Evolutionary conservation across 2,113 vertebrate species (phyloP).

Genomic region (Cisticola juncidis): DNA sequence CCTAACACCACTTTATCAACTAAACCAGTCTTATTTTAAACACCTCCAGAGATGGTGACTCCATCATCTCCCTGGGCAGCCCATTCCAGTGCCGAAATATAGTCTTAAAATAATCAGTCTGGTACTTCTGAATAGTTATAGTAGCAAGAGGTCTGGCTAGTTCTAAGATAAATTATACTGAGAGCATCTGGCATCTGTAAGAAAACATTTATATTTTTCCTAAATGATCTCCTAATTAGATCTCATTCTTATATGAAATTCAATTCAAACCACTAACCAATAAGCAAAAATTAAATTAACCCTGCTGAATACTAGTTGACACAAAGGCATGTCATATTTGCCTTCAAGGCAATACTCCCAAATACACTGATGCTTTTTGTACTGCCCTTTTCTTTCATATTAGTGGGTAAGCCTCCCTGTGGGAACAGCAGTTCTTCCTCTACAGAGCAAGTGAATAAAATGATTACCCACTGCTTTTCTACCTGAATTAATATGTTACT

Average conservation of each 20-base stretch:
- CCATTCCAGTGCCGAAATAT: not conserved
- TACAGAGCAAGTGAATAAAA: not conserved
- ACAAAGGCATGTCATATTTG: not conserved
- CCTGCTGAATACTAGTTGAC: not conserved
- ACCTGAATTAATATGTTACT: not conserved
- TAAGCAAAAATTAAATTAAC: not conserved
- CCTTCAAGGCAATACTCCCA: not conserved
- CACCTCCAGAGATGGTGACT: not conserved
- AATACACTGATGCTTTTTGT: not conserved
- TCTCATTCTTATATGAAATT: not conserved
- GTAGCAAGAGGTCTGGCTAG: not conserved
- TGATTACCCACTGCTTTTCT: not conserved
- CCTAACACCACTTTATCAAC: not conserved
- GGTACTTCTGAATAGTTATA: not conserved
- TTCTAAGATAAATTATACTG: not conserved
- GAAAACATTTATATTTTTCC: not conserved
- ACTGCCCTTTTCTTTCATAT: not conserved
- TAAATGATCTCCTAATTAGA: not conserved
- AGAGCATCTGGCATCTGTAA: not conserved
- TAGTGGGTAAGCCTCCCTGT: not conserved
- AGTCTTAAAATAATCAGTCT: not conserved
- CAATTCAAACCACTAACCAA: not conserved
- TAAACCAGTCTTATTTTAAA: not conserved
- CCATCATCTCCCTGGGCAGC: not conserved
- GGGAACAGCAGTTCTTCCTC: not conserved